phyloP scores from a whole-genome alignment of 1,140 invertebrate species.

The Eciton burchellii region DNA sequence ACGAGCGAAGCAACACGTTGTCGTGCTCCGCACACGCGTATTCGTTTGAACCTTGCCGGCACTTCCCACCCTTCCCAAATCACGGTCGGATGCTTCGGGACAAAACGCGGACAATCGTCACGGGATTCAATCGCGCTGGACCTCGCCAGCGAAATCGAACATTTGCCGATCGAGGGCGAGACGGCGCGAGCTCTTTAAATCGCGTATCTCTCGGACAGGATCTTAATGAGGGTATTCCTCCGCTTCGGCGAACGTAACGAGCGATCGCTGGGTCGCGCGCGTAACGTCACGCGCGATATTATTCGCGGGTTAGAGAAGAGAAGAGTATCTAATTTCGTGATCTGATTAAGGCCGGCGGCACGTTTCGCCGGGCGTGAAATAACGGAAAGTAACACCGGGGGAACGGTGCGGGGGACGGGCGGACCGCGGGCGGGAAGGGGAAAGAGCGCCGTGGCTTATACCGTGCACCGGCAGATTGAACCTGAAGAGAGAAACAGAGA shows the following conservation, averaged over 20 bases:
- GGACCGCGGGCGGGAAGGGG: no score
- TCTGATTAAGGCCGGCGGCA: slow-evolving; percentile 43
- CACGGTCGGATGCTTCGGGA: no score
- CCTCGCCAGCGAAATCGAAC: no score
- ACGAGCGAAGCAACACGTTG: slow-evolving; percentile 24
- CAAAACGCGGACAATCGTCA: no score
- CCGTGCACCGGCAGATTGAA: slow-evolving; percentile 39
- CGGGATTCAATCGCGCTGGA: slow-evolving; percentile 1
- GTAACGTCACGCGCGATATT: slow-evolving; percentile 13
- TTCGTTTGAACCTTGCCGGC: slow-evolving; percentile 25
- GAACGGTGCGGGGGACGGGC: background rate
- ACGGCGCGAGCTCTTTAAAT: no score
- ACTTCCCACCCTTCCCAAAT: background rate
- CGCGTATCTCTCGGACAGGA: no score
- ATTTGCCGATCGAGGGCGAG: no score
- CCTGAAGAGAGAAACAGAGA: background rate
- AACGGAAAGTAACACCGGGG: slow-evolving; percentile 31
- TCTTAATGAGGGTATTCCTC: background rate
- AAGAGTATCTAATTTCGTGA: slow-evolving; percentile 49
- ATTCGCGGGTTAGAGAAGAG: slow-evolving; percentile 21
- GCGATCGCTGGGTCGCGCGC: background rate
- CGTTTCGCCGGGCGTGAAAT: slow-evolving; percentile 40
- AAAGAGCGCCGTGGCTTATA: background rate
- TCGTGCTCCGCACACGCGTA: background rate
- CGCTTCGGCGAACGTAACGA: slow-evolving; percentile 5